Percentiles rank a stretch among this genome's conserved stretches.
Evolutionary conservation across 92 coral and sea anemone species (phyloP).

Genomic region (Parazoanthus darwini): DNA sequence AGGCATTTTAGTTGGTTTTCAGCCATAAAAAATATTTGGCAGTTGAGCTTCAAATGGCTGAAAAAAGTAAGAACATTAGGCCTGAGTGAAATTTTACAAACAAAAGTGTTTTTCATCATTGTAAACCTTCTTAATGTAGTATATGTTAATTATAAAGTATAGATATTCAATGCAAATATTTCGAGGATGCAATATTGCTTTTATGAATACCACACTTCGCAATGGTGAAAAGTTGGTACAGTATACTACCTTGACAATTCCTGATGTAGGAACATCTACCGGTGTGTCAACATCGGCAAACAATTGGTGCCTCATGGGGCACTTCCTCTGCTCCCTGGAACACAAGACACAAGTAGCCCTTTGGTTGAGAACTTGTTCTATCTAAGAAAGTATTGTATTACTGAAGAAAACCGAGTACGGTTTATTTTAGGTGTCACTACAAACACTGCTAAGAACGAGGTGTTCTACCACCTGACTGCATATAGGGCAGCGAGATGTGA

Average conservation of each 20-base stretch:
- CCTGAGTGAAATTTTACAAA: too few species aligned
- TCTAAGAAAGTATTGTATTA: background rate
- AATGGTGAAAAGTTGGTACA: background rate
- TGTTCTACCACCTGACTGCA: background rate
- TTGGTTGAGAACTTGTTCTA: too few species aligned
- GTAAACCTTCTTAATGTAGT: too few species aligned
- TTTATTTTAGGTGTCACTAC: background rate
- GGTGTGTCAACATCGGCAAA: constrained; percentile 75
- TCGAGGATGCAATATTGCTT: too few species aligned
- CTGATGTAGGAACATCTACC: constrained; percentile 74
- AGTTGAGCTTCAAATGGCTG: too few species aligned
- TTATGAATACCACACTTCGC: background rate
- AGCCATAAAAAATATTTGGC: too few species aligned
- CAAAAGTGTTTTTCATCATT: too few species aligned
- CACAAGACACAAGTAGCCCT: background rate
- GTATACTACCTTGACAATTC: constrained; percentile 80
- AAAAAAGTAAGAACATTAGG: too few species aligned
- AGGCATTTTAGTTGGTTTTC: too few species aligned
- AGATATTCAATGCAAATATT: too few species aligned
- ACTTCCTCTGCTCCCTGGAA: constrained; percentile 49
- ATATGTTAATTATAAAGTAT: too few species aligned
- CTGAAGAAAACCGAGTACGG: background rate
- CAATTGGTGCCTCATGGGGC: constrained; percentile 67
- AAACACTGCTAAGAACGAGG: background rate
- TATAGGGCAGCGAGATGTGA: background rate